phyloP scores from a whole-genome alignment of 2,888 invertebrate species.

The Hymenopus coronatus region DNA sequence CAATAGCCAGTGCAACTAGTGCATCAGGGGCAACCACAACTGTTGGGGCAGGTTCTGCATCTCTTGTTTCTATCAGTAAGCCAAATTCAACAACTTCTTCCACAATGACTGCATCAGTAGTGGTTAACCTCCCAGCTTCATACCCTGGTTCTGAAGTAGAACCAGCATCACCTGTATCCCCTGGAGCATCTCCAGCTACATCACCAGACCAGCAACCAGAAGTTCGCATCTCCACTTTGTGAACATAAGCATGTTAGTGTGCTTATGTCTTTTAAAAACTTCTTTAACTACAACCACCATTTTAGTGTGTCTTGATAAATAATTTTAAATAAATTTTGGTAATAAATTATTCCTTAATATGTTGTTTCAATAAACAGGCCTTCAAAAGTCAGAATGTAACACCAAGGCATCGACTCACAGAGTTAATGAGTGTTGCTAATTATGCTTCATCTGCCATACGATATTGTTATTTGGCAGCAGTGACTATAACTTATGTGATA shows the following conservation, averaged over 20 bases:
- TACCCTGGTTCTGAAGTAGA: constrained; percentile 43
- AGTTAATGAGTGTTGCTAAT: not conserved
- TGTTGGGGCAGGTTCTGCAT: constrained; percentile 32
- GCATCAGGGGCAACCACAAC: constrained; percentile 14
- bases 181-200: constrained; percentile 38
- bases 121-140: constrained; percentile 43
- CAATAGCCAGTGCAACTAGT: constrained; percentile 14
- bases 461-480: not conserved
- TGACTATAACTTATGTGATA: not conserved
- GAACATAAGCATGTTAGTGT: constrained; percentile 12
- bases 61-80: constrained; percentile 40
- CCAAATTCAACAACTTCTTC: constrained; percentile 43
- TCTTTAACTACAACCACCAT: not conserved
- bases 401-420: not conserved
- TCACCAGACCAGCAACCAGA: constrained; percentile 40
- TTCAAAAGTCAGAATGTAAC: not conserved
- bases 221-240: constrained; percentile 40
- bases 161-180: constrained; percentile 39
- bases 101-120: constrained; percentile 43
- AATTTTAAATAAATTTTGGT: not conserved
- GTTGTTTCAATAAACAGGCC: not conserved
- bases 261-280: not conserved
- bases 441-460: not conserved
- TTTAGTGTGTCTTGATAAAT: not conserved
- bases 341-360: not conserved